Conservation (phyloP, 2,113 vertebrate genomes). For the Antigone vipio region DNA sequence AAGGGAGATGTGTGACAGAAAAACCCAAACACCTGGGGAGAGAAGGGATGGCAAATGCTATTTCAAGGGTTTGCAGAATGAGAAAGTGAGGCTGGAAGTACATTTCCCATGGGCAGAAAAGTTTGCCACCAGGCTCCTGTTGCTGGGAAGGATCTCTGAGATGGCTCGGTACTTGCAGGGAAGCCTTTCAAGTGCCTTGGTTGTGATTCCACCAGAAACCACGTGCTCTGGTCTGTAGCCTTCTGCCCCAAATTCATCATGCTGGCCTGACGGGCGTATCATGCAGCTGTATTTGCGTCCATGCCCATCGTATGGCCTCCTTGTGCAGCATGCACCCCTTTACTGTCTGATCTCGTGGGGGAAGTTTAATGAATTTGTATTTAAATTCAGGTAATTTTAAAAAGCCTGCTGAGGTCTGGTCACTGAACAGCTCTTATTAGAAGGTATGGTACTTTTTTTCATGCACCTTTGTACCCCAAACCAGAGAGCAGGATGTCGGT, state of each 20-base stretch:
- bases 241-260: not conserved
- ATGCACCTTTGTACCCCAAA: not conserved
- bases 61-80: not conserved
- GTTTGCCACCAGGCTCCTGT: not conserved
- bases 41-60: not conserved
- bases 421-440: not conserved
- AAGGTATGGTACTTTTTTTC: not conserved
- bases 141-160: not conserved
- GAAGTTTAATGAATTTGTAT: not conserved
- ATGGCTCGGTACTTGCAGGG: not conserved
- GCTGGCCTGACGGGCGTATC: not conserved
- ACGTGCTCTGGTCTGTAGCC: not conserved
- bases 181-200: not conserved
- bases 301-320: fast-evolving
- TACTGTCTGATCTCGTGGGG: not conserved
- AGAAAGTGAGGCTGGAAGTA: not conserved
- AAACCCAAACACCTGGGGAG: not conserved
- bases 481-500: not conserved
- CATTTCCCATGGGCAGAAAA: not conserved
- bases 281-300: not conserved
- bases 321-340: not conserved
- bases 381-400: not conserved
- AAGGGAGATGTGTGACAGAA: not conserved
- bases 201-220: not conserved
- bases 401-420: not conserved